phyloP scores from a whole-genome alignment of 2,113 vertebrate genomes.

The Lepus americanus region DNA sequence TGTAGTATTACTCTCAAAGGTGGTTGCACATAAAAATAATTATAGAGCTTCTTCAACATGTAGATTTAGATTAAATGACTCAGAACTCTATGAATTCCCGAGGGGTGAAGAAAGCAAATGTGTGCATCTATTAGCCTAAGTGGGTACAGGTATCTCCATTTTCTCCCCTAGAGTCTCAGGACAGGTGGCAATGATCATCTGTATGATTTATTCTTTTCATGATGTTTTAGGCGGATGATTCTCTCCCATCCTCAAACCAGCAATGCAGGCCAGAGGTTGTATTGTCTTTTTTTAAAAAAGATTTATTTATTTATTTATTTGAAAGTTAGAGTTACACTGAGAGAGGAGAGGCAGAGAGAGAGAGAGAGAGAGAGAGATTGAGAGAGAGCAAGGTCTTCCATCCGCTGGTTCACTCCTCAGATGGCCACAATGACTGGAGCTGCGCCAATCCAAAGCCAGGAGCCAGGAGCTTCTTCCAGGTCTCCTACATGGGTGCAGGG shows the following conservation, averaged over 20 bases:
- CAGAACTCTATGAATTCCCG: not conserved
- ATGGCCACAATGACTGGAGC: too few relatives aligned
- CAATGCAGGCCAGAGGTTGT: not conserved
- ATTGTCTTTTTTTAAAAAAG: not conserved
- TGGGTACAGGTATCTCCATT: not conserved
- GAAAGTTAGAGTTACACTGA: too few relatives aligned
- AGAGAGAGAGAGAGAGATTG: too few relatives aligned
- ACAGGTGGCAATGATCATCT: fast-evolving
- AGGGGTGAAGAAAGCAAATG: not conserved
- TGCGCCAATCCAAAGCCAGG: too few relatives aligned
- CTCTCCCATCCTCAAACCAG: not conserved
- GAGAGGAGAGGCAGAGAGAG: too few relatives aligned
- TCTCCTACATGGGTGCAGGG: too few relatives aligned
- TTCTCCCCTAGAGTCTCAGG: not conserved
- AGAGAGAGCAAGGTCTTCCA: too few relatives aligned
- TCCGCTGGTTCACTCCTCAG: too few relatives aligned
- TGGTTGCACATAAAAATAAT: not conserved
- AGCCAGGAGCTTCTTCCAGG: too few relatives aligned
- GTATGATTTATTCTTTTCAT: not conserved
- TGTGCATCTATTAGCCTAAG: not conserved
- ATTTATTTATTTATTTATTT: too few relatives aligned
- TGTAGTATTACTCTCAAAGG: not conserved
- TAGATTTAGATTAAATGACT: not conserved
- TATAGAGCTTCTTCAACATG: not conserved
- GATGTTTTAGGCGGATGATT: not conserved